Conservation (phyloP, 2,888 invertebrate genomes). For the Arctia plantaginis region DNA sequence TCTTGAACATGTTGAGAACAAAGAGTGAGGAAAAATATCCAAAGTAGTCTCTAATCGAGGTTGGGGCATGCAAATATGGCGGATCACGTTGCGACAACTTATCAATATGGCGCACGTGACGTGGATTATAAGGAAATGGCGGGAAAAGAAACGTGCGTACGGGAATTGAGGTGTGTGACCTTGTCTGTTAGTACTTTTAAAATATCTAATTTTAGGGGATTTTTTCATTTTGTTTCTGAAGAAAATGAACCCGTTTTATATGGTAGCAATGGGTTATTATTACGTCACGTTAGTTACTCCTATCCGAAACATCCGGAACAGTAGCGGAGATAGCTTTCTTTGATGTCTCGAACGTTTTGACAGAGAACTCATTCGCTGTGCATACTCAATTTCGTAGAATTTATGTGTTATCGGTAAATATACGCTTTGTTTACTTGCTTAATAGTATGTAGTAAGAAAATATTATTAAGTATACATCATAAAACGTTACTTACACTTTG, state of each 20-base stretch:
- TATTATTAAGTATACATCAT: background rate
- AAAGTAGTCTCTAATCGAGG: slow-evolving; percentile 53
- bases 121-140: slow-evolving; percentile 64
- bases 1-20: slow-evolving; percentile 40
- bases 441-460: background rate
- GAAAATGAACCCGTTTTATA: background rate
- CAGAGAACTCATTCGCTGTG: background rate
- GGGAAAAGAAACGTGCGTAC: slow-evolving; percentile 39
- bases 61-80: slow-evolving; percentile 70
- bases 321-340: slow-evolving; percentile 4
- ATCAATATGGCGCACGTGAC: slow-evolving; percentile 75
- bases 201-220: slow-evolving; percentile 1
- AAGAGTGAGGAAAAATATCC: slow-evolving; percentile 21
- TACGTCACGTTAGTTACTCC: background rate
- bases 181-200: slow-evolving; percentile 5
- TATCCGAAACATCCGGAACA: background rate
- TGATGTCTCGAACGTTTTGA: slow-evolving; percentile 13
- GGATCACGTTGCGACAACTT: slow-evolving; percentile 73
- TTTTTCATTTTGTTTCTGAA: background rate
- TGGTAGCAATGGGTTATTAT: background rate
- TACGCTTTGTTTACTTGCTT: background rate
- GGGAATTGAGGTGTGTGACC: slow-evolving; percentile 28
- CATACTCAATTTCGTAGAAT: background rate
- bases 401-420: background rate
- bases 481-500: too few relatives aligned